Evolutionary conservation across 2,888 invertebrate species (phyloP).

Genomic region (Steinernema scapterisci): DNA sequence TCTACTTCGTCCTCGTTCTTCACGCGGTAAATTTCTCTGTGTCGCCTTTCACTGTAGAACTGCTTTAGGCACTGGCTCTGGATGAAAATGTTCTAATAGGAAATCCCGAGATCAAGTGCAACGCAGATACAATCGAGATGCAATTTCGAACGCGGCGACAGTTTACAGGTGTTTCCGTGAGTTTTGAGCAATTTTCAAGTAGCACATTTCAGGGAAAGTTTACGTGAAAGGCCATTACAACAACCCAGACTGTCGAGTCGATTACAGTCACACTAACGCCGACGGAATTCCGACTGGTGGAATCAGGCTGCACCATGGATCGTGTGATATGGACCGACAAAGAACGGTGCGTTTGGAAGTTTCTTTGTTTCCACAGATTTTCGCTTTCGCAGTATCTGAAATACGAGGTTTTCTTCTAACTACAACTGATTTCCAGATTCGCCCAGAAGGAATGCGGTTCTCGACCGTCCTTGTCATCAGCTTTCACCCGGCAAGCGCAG

Average conservation of each 20-base stretch:
- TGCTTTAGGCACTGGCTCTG: background rate
- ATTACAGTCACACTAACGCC: conserved; percentile 51
- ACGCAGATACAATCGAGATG: conserved; percentile 65
- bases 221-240: conserved; percentile 67
- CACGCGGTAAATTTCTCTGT: background rate
- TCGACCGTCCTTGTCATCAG: conserved; percentile 66
- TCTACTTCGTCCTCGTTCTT: background rate
- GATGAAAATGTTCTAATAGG: conserved; percentile 52
- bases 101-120: conserved; percentile 63
- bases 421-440: conserved; percentile 46
- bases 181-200: no score
- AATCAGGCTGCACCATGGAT: conserved; percentile 64
- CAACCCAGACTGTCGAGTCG: conserved; percentile 62
- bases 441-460: conserved; percentile 67
- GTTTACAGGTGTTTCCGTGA: conserved; percentile 57
- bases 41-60: background rate
- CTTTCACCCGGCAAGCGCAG: conserved; percentile 62
- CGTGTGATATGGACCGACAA: conserved; percentile 67
- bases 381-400: no score
- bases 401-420: no score
- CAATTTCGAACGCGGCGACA: conserved; percentile 59
- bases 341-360: conserved; percentile 7
- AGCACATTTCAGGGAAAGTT: conserved; percentile 65
- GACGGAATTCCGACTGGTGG: conserved; percentile 61
- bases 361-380: no score